Evolutionary conservation across 2,888 invertebrate genomes (phyloP), one percentile per base, ranked within the genome.

Genomic region (Microdon myrmicae): DNA sequence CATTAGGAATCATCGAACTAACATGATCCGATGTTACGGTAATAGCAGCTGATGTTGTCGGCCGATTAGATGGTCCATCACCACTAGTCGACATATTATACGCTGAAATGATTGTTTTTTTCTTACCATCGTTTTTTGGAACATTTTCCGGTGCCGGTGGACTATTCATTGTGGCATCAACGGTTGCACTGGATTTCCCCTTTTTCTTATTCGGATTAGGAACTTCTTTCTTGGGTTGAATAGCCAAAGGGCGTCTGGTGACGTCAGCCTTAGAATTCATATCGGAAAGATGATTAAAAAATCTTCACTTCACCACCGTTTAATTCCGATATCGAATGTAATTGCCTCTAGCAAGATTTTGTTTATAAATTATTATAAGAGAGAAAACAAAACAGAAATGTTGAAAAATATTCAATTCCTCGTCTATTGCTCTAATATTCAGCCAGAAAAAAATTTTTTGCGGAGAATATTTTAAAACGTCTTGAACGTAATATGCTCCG

Each of bases 201-300:
- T 89, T 89, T 82, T 89, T 88, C 79, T 90, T 89, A 68, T 85
- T 86, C 68, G 87, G 85, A 87, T 90, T 90, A 82, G 90, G 89
- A 71, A 90, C 85, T 81, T 90, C 90, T 83, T 90, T 90, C 83
- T 90, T 90, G 74, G 90, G 90, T 83, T 90, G 90, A 75, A 90
- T 90, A 79, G 90, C 90, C 81, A 90, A 84, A 79, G 90, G 90
- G 81, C 90, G 86, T 82, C 90, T 87, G 83, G 90, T 90, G 81
- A 89, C 89, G 82, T 90, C 90, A 80, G 87, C 88, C 85, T 90
- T 90, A 79, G 88, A 86, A 84, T 88, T 89, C 90, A 89, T 90
- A 56, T 54, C 59, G 25, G 25, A 29, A 10, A 9, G 12, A 28
- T 12, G 9, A 3, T 19, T 8, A 35, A 35, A 8, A n/a, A n/a